Conservation (phyloP, 1,140 invertebrate genomes). For the Mesaphorura yosii region DNA sequence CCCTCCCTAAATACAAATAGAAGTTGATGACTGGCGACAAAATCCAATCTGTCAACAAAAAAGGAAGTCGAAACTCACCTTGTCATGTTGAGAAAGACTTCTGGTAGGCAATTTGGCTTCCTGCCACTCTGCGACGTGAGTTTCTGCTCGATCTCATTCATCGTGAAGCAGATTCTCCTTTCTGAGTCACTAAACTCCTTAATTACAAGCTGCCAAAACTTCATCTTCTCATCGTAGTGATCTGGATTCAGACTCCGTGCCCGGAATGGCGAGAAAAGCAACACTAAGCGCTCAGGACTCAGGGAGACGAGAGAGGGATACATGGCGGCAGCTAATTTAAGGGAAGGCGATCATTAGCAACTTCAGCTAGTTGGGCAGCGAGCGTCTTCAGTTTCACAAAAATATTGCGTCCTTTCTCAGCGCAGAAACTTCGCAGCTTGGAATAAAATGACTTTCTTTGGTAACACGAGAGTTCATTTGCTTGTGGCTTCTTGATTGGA, state of each 20-base stretch:
- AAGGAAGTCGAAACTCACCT: neutral
- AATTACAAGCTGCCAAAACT: slow-evolving; percentile 20
- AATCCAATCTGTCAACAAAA: neutral
- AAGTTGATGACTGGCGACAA: neutral
- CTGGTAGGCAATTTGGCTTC: neutral
- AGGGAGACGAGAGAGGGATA: too few species aligned
- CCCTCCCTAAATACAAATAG: neutral
- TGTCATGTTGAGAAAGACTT: neutral
- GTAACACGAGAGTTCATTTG: too few species aligned
- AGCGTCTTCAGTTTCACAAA: too few species aligned
- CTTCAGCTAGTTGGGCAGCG: too few species aligned
- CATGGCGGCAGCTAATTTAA: too few species aligned
- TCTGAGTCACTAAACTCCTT: slow-evolving; percentile 10
- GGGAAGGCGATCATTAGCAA: too few species aligned
- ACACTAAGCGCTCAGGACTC: slow-evolving; percentile 10
- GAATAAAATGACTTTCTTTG: too few species aligned
- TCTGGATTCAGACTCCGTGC: slow-evolving; percentile 15
- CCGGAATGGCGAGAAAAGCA: slow-evolving; percentile 21
- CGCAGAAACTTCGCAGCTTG: too few species aligned
- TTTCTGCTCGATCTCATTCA: slow-evolving; percentile 9
- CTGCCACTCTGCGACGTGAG: slow-evolving; percentile 2
- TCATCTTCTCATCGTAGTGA: slow-evolving; percentile 20
- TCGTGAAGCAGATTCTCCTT: slow-evolving; percentile 8
- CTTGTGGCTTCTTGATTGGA: too few species aligned
- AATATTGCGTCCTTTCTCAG: too few species aligned